phyloP scores from a whole-genome alignment of 2,888 invertebrate species.

The Tetropium fuscum region DNA sequence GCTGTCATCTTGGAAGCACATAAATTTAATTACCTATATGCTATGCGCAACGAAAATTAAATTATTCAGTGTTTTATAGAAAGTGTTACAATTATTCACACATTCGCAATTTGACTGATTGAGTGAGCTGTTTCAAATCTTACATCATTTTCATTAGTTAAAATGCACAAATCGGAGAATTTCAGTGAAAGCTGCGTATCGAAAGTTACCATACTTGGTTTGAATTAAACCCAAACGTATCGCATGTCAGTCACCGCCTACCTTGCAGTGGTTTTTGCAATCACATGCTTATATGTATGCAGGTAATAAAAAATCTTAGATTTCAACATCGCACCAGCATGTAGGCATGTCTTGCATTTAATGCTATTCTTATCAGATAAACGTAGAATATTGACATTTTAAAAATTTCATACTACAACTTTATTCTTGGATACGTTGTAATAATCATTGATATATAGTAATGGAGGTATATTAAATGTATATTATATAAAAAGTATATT shows the following conservation, averaged over 20 bases:
- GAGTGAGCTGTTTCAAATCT: too few relatives aligned
- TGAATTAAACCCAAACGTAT: slow-evolving; percentile 3
- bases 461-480: too few relatives aligned
- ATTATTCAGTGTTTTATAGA: not conserved
- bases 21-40: too few relatives aligned
- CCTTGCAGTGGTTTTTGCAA: slow-evolving; percentile 1
- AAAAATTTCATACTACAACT: too few relatives aligned
- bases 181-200: slow-evolving; percentile 16
- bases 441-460: too few relatives aligned
- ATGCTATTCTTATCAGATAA: not conserved
- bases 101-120: slow-evolving; percentile 9
- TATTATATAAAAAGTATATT: too few relatives aligned
- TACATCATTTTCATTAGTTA: slow-evolving; percentile 9
- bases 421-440: too few relatives aligned
- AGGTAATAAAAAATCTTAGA: not conserved
- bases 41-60: too few relatives aligned
- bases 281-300: not conserved
- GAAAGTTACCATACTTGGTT: slow-evolving; percentile 8
- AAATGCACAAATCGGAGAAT: slow-evolving; percentile 12
- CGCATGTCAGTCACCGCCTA: slow-evolving; percentile 16
- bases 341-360: not conserved
- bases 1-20: too few relatives aligned
- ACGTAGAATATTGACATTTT: not conserved
- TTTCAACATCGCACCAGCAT: not conserved
- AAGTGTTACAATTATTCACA: not conserved